Percentiles rank a stretch among this genome's conserved stretches.
These are phyloP conservation scores for Temnothorax longispinosus DNA, from an alignment of 1,140 invertebrate genomes.

Conservation along the genomic window DNA sequence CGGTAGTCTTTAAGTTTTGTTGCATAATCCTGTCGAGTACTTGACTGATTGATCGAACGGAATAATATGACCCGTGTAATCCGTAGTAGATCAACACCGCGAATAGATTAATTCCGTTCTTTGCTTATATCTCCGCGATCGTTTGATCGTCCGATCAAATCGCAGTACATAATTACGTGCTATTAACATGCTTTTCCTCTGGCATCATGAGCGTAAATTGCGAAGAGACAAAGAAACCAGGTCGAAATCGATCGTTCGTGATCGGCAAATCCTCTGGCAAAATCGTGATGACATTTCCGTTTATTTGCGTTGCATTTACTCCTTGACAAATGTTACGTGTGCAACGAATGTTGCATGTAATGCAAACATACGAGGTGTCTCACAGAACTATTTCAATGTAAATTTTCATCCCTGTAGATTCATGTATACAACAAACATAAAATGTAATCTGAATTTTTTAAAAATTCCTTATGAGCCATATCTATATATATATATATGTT, in stretches of 20 bases:
- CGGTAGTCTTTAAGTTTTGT: not conserved
- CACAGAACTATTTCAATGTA: not conserved
- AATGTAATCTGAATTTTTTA: not conserved
- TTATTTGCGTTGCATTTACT: not conserved
- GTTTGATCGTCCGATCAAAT: not conserved
- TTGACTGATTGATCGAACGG: slow-evolving; percentile 5
- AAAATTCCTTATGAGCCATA: not conserved
- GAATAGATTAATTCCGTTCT: slow-evolving; percentile 41
- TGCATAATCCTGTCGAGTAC: slow-evolving; percentile 36
- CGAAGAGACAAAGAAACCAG: not conserved
- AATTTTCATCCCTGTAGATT: not conserved
- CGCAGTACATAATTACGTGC: slow-evolving; percentile 14
- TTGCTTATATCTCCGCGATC: not conserved
- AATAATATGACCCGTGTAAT: slow-evolving; percentile 50
- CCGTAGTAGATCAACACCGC: not conserved
- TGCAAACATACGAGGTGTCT: not conserved
- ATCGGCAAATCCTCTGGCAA: not conserved
- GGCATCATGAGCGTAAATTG: not conserved
- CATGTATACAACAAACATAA: not conserved
- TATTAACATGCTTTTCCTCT: not conserved
- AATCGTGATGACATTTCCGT: not conserved
- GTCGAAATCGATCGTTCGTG: not conserved
- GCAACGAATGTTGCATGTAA: not conserved
- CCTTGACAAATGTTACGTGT: not conserved
- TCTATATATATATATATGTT: not conserved